Evolutionary conservation across 2,888 invertebrate species (phyloP).

Genomic region (Nymphalis polychloros): DNA sequence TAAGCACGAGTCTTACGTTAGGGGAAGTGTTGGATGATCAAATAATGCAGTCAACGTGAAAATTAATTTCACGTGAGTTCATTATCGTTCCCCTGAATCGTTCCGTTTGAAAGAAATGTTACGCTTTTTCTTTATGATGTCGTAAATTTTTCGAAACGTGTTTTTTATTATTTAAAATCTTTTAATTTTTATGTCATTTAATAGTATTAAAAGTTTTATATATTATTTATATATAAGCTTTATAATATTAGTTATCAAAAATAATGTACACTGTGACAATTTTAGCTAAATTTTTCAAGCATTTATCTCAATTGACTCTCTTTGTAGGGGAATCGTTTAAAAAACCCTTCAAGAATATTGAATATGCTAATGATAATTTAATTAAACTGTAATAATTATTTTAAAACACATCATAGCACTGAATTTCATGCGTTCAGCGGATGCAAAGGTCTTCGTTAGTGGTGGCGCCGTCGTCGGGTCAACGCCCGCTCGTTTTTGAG

Average conservation of each 20-base stretch:
- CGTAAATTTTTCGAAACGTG: constrained; percentile 44
- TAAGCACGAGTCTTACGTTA: constrained; percentile 19
- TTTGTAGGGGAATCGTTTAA: no score
- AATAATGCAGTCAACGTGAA: constrained; percentile 43
- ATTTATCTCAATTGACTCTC: no score
- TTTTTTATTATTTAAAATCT: not conserved
- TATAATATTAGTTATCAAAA: no score
- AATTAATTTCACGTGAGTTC: constrained; percentile 44
- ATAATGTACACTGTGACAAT: no score
- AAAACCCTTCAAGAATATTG: not conserved
- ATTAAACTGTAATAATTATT: not conserved
- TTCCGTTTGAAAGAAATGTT: constrained; percentile 15
- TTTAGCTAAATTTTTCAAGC: no score
- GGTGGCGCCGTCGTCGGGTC: constrained; percentile 53
- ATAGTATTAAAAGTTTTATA: not conserved
- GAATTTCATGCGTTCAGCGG: constrained; percentile 39
- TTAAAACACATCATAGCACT: constrained; percentile 11
- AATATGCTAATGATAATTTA: not conserved
- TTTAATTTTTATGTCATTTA: not conserved
- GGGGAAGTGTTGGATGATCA: constrained; percentile 34
- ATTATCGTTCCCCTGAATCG: constrained; percentile 30
- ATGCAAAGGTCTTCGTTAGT: constrained; percentile 47
- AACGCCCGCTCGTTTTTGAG: constrained; percentile 66
- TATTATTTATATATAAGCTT: not conserved
- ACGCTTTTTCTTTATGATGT: constrained; percentile 19